Conservation (phyloP, 2,113 vertebrate species). For the Corythaixoides concolor region DNA sequence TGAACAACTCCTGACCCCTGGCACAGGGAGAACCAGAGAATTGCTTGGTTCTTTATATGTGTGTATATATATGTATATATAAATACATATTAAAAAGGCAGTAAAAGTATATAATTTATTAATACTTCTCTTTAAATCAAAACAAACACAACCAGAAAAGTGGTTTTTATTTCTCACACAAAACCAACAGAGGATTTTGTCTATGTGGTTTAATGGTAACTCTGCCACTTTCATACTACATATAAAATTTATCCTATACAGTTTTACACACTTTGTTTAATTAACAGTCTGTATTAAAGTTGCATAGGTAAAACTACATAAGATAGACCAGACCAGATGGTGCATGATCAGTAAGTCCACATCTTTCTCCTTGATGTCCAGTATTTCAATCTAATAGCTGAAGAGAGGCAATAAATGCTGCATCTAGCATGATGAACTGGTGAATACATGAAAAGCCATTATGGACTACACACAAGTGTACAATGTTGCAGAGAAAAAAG, state of each 20-base stretch:
- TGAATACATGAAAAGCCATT: not conserved
- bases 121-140: not conserved
- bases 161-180: not conserved
- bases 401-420: not conserved
- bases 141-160: not conserved
- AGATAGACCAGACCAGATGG: not conserved
- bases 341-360: not conserved
- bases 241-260: not conserved
- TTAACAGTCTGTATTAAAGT: not conserved
- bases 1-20: not conserved
- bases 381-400: not conserved
- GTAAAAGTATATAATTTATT: not conserved
- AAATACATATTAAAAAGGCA: not conserved
- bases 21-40: not conserved
- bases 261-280: not conserved
- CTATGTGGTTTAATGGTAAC: not conserved
- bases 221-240: not conserved
- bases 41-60: not conserved
- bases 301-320: not conserved
- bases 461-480: not conserved
- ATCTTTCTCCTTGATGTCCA: not conserved
- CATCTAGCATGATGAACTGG: not conserved
- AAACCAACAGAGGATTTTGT: not conserved
- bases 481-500: not conserved
- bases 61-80: not conserved